A percentile compares a stretch with the other conserved stretches of the same genome.
Evolutionary conservation across 1,140 invertebrate genomes (phyloP).

Genomic region (Neodiprion pinetum): DNA sequence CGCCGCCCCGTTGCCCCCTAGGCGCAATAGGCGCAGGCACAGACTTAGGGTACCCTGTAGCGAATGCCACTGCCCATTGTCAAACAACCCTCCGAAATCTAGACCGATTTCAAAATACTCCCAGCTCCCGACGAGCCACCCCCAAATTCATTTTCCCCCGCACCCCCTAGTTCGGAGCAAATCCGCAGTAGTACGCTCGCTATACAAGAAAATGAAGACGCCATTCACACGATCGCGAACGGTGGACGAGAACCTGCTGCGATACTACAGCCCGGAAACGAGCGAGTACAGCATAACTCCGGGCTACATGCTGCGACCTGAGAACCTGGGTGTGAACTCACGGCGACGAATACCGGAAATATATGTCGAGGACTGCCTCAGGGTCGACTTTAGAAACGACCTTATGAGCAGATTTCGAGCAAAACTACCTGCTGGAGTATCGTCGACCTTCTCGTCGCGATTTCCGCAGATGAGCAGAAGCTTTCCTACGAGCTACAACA

Average conservation of each 20-base stretch:
- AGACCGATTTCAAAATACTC: constrained; percentile 42
- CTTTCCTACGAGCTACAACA: background rate
- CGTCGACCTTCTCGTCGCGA: background rate
- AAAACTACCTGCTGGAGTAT: background rate
- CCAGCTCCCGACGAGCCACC: constrained; percentile 44
- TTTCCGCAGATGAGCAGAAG: background rate
- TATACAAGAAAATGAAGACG: constrained; percentile 59
- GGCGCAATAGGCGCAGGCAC: constrained; percentile 63
- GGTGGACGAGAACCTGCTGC: constrained; percentile 57
- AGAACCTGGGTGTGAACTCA: constrained; percentile 35
- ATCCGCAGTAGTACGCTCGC: constrained; percentile 62
- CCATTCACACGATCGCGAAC: constrained; percentile 59
- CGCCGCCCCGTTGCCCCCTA: constrained; percentile 53
- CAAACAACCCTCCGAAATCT: constrained; percentile 37
- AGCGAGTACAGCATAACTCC: constrained; percentile 55
- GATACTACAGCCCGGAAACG: constrained; percentile 55
- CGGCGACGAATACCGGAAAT: constrained; percentile 52
- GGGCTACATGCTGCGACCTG: constrained; percentile 49
- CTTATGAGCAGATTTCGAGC: constrained; percentile 47
- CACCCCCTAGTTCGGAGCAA: constrained; percentile 63
- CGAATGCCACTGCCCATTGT: constrained; percentile 57
- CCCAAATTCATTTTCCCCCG: constrained; percentile 45
- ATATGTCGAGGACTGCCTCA: constrained; percentile 55
- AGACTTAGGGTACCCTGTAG: constrained; percentile 61
- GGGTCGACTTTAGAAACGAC: constrained; percentile 49